These are phyloP conservation scores for Exephanes ischioxanthus DNA, from an alignment of 2,888 invertebrate genomes.

Conservation along the genomic window DNA sequence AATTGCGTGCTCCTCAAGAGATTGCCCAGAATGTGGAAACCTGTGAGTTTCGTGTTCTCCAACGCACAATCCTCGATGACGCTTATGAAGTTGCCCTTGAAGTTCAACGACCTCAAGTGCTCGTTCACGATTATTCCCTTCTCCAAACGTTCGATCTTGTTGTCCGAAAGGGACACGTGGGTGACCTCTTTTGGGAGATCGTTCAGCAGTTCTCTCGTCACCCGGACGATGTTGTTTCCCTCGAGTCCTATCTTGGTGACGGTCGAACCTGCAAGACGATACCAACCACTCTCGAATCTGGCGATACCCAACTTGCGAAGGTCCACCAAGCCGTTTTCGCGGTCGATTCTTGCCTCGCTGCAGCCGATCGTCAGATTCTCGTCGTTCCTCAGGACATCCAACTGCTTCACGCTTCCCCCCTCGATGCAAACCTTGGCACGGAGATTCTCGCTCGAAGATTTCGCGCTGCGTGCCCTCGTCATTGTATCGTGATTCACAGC, in stretches of 20 bases:
- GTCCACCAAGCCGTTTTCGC: conserved; percentile 55
- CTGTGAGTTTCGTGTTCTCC: conserved; percentile 78
- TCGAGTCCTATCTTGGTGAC: conserved; percentile 71
- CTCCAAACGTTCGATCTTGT: conserved; percentile 70
- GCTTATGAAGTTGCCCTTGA: conserved; percentile 83
- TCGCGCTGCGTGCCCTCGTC: neutral
- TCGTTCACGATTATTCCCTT: conserved; percentile 73
- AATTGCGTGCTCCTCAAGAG: conserved; percentile 72
- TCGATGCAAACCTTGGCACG: conserved; percentile 72
- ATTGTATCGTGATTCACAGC: too few species aligned
- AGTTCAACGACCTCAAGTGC: conserved; percentile 81
- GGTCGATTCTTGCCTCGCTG: conserved; percentile 60
- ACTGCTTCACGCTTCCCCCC: conserved; percentile 64
- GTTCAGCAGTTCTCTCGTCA: conserved; percentile 75
- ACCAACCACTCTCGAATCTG: conserved; percentile 77
- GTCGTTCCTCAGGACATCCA: conserved; percentile 62
- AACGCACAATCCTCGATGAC: conserved; percentile 82
- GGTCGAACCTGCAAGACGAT: conserved; percentile 69
- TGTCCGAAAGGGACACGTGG: conserved; percentile 71
- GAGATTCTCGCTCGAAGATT: conserved; percentile 43
- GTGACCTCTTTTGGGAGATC: conserved; percentile 73
- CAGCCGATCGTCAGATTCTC: conserved; percentile 68
- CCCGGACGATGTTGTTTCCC: conserved; percentile 75
- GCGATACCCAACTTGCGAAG: conserved; percentile 70
- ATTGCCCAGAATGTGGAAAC: conserved; percentile 71